Percentiles rank a stretch among this genome's conserved stretches.
These are phyloP conservation scores for Antheraea mylitta DNA, from an alignment of 1,140 invertebrate species.

Conservation along the genomic window DNA sequence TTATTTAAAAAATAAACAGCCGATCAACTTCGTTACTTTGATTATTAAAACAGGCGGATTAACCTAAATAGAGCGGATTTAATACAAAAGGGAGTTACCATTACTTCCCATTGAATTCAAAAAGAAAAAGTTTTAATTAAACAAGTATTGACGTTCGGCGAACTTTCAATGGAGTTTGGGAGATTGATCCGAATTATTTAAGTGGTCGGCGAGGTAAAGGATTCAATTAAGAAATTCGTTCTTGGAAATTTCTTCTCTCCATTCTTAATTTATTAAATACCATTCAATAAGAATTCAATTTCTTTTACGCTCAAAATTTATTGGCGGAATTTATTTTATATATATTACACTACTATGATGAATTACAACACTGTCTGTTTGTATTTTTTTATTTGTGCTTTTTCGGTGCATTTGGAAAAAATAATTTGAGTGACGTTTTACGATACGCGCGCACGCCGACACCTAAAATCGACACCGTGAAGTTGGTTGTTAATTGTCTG, in stretches of 20 bases:
- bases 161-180: constrained; percentile 24
- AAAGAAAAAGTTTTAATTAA: constrained; percentile 57
- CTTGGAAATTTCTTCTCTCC: neutral
- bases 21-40: no score
- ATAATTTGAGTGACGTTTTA: no score
- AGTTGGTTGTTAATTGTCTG: no score
- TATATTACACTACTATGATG: neutral
- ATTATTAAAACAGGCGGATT: no score
- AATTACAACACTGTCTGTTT: no score
- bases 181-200: constrained; percentile 35
- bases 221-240: constrained; percentile 13
- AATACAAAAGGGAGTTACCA: neutral
- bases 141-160: constrained; percentile 43
- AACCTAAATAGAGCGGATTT: neutral
- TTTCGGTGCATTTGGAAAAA: no score
- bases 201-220: constrained; percentile 4
- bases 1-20: no score
- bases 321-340: neutral
- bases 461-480: no score
- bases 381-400: no score
- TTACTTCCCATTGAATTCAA: constrained; percentile 13
- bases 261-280: constrained; percentile 7
- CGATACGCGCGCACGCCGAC: no score
- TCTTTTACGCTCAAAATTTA: constrained; percentile 2
- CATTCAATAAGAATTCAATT: neutral